phyloP scores from a whole-genome alignment of 1,140 invertebrate genomes.

The Tenebrio molitor region DNA sequence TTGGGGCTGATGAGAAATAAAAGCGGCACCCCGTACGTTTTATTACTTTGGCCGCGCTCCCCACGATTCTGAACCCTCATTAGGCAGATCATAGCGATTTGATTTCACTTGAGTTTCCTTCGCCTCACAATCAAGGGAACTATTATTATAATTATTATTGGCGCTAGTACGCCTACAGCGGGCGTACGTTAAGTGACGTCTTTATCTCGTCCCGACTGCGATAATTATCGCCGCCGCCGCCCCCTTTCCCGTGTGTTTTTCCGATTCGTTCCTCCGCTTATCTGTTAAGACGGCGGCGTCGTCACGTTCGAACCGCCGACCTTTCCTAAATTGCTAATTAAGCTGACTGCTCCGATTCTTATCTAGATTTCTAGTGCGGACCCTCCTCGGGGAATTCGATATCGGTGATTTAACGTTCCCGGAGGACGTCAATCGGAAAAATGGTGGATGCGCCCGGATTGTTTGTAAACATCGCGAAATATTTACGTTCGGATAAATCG shows the following conservation, averaged over 20 bases:
- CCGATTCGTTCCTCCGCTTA: not conserved
- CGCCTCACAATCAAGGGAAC: constrained; percentile 11
- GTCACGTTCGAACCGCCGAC: constrained; percentile 18
- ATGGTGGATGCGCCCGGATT: constrained; percentile 12
- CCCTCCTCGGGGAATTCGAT: not conserved
- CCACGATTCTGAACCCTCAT: constrained; percentile 5
- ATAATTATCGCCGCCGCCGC: too few relatives aligned
- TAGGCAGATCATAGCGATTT: constrained; percentile 27
- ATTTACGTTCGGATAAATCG: not conserved
- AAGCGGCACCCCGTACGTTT: not conserved
- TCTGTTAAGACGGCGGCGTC: not conserved
- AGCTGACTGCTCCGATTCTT: constrained; percentile 28
- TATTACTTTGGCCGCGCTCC: constrained; percentile 3
- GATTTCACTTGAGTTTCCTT: constrained; percentile 7
- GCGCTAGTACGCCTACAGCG: not conserved
- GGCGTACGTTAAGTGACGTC: not conserved
- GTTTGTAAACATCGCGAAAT: not conserved
- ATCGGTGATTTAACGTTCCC: not conserved
- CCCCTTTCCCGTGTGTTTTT: too few relatives aligned
- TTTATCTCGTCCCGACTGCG: not conserved
- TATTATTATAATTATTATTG: constrained; percentile 29
- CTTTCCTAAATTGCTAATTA: constrained; percentile 19
- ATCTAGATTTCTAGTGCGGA: not conserved
- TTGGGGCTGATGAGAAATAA: constrained; percentile 21
- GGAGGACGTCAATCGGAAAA: not conserved